Evolutionary conservation across 1,140 invertebrate species (phyloP).

Genomic region (Mactra quadrangularis): DNA sequence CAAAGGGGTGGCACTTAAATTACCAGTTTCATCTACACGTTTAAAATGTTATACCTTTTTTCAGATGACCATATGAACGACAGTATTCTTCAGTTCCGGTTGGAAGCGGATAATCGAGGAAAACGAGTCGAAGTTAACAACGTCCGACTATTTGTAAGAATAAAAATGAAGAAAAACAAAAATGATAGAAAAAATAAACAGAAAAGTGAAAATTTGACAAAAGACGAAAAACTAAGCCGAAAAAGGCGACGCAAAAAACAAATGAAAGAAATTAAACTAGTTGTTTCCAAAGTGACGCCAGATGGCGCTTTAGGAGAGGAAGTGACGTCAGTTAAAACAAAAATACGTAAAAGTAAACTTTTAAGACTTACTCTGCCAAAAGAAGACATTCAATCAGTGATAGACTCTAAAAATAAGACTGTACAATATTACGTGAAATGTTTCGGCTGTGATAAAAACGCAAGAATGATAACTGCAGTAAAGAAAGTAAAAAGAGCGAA

Average conservation of each 20-base stretch:
- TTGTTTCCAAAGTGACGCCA: background rate
- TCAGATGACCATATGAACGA: slow-evolving; percentile 20
- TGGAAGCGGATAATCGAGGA: background rate
- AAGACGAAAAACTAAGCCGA: background rate
- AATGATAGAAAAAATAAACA: background rate
- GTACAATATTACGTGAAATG: slow-evolving; percentile 6
- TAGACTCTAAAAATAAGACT: slow-evolving; percentile 4
- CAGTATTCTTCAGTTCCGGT: slow-evolving; percentile 8
- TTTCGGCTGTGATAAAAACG: slow-evolving; percentile 27
- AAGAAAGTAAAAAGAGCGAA: background rate
- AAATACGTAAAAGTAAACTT: slow-evolving; percentile 23
- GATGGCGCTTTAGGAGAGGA: background rate
- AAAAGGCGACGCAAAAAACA: slow-evolving; percentile 6
- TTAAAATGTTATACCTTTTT: background rate
- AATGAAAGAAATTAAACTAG: slow-evolving; percentile 15
- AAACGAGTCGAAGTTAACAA: background rate
- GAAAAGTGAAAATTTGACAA: background rate
- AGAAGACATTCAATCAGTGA: slow-evolving; percentile 4
- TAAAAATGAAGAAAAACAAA: slow-evolving; percentile 4
- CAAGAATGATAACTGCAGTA: background rate
- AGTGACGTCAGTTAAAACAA: slow-evolving; percentile 1
- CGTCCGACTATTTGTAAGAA: background rate
- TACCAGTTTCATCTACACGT: too few relatives aligned
- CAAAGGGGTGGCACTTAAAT: too few relatives aligned
- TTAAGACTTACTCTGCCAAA: slow-evolving; percentile 28